phyloP scores from a whole-genome alignment of 2,113 vertebrate species.

The Bucco capensis region DNA sequence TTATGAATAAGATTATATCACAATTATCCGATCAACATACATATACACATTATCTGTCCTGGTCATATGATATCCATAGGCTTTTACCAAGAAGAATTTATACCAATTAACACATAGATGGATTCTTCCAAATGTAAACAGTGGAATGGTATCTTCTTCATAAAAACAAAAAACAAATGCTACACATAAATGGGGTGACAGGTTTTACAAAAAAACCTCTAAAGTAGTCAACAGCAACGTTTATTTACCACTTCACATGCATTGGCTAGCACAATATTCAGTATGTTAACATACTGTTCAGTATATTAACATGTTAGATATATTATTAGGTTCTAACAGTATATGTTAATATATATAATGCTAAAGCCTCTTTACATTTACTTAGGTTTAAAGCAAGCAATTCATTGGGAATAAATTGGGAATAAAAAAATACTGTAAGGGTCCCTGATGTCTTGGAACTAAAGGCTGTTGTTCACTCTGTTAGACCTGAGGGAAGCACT shows the following conservation, averaged over 20 bases:
- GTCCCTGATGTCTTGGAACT: background rate
- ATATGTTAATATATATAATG: too few relatives aligned
- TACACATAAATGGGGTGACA: background rate
- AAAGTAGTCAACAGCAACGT: background rate
- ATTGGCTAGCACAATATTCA: background rate
- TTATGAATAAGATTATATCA: background rate
- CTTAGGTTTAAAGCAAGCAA: background rate
- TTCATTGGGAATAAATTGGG: background rate
- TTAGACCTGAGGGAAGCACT: background rate
- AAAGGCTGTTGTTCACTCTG: accelerated
- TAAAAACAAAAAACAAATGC: background rate
- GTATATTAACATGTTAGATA: too few relatives aligned
- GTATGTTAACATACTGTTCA: background rate
- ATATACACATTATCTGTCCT: background rate
- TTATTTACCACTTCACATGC: background rate
- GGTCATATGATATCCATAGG: background rate
- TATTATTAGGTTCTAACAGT: too few relatives aligned
- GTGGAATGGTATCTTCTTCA: background rate
- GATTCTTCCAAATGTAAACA: too few relatives aligned
- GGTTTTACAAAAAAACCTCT: background rate
- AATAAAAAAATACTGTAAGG: background rate
- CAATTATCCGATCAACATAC: background rate
- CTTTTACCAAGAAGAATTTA: background rate
- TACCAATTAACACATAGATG: too few relatives aligned
- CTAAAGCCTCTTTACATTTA: background rate